Evolutionary conservation across 2,888 invertebrate species (phyloP), one percentile per base, ranked within the genome.

Genomic region (Nomada lathburiana): DNA sequence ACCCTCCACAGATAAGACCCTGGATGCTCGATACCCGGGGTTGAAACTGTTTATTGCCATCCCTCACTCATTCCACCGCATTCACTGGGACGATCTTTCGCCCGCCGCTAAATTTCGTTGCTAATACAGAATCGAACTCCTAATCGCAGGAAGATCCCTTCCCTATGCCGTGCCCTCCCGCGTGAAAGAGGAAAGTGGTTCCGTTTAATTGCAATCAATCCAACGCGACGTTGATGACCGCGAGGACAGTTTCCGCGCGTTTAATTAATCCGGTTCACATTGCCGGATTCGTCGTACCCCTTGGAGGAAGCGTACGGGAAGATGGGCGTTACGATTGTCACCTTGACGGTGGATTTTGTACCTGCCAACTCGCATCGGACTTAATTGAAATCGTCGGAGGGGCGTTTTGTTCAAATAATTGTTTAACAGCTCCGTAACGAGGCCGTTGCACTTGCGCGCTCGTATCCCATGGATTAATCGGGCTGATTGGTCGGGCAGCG

Each of bases 11-110:
- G 67, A 71, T 79, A 65, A 74, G 64, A 26, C 44, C 50, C 59
- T 9, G 64, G 55, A 29, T 57, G 80, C 65, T 73, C 73, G 79
- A 80, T 80, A 69, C n/a, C 5, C 52, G 63, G 55, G 42, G n/a
- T 59, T 62, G 55, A 76, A 18, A 44, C 72, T 59, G 44, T 72
- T 72, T 68, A 77, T 72, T 63, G 52, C 2, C 47, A 26, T 16
- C n/a, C 16, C 20, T 16, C 11, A 16, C 52, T 18, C 20, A 16
- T 13, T 0, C 42, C 16, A 47, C 59, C 23, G 23, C 57, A 0
- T 16, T 4, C 3, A 7, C 16, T 18, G 9, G 2, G 11, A 36
- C 20, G 16, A 76, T 42, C 29, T 20, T 67, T 44, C 52, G 44
- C 36, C 36, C 36, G 36, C 36, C 36, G 36, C 7, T 36, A 65